Evolutionary conservation across 2,797 vertebrate genomes (phyloP).

Genomic region (Acipenser ruthenus): DNA sequence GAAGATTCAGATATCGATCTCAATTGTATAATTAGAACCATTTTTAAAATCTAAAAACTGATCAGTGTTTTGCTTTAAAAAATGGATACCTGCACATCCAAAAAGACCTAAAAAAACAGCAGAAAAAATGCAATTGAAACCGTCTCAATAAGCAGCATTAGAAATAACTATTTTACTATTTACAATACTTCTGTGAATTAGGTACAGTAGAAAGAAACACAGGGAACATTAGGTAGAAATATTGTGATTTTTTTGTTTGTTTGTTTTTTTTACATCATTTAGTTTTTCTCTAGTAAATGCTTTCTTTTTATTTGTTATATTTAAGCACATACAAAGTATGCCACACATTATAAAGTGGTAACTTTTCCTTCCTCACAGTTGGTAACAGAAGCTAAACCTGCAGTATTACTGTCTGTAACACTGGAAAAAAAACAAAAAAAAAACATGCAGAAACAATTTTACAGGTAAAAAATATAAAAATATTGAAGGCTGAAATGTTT

Average conservation of each 20-base stretch:
- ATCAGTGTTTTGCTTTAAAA: slow-evolving; percentile 33
- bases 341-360: slow-evolving; percentile 31
- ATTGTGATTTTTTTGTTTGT: slow-evolving; percentile 48
- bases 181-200: slow-evolving; percentile 67
- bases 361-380: slow-evolving; percentile 24
- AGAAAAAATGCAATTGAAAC: slow-evolving; percentile 49
- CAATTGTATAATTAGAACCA: no score
- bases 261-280: slow-evolving; percentile 35
- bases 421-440: slow-evolving; percentile 40
- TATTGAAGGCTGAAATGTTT: slow-evolving; percentile 34
- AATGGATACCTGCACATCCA: slow-evolving; percentile 21
- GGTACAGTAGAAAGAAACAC: slow-evolving; percentile 78
- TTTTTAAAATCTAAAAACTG: background rate
- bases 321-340: slow-evolving; percentile 30
- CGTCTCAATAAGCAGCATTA: slow-evolving; percentile 58
- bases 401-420: slow-evolving; percentile 27
- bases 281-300: background rate
- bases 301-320: slow-evolving; percentile 13
- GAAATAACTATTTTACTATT: slow-evolving; percentile 61
- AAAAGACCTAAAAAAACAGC: slow-evolving; percentile 41
- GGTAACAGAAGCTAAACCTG: slow-evolving; percentile 29
- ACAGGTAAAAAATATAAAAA: slow-evolving; percentile 39
- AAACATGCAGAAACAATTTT: background rate
- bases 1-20: no score
- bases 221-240: slow-evolving; percentile 65